Evolutionary conservation across 2,888 invertebrate genomes (phyloP), one percentile per base, ranked within the genome.

Genomic region (Brenthis hecate): DNA sequence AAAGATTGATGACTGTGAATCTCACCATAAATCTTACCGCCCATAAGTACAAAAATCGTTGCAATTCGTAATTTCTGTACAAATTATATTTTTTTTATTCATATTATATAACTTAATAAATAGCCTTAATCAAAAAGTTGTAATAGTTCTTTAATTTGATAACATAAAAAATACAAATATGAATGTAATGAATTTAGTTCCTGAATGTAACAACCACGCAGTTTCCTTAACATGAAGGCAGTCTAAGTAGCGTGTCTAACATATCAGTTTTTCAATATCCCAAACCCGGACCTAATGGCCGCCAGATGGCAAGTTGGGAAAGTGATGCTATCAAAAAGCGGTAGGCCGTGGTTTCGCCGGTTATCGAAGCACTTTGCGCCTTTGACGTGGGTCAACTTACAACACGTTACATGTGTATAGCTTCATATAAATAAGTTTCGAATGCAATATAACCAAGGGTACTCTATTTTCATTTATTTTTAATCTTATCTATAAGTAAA

Each of bases 321-420:
- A 92, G 92, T 91, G 92, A 91, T 91, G 92, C 91, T 91, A 92
- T 92, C 92, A 92, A 92, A 92, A 91, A 91, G 88, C 91, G 88
- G 91, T 92, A 91, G 91, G 91, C 89, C 77, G 91, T 84, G 91
- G 89, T 87, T 86, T 86, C 85, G 81, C 81, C 87, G 87, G 92
- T 92, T 92, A 91, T 91, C 92, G 90, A 83, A 84, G 81, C 91
- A 92, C 90, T 92, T 92, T 91, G 83, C 91, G 86, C 85, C 76
- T 79, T 81, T 89, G 89, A 89, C 87, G 84, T 81, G 76, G 76
- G 75, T 75, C 75, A 74, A 71, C 72, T 76, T 76, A 75, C 73
- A 69, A 68, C 68, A 66, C 68, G 70, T 71, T 72, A 72, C 65
- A 65, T 62, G 66, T 61, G 56, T 61, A 28, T 23, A 61, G 66